These are phyloP conservation scores for Octonoba sinensis DNA, from an alignment of 2,888 invertebrate species.

Conservation along the genomic window DNA sequence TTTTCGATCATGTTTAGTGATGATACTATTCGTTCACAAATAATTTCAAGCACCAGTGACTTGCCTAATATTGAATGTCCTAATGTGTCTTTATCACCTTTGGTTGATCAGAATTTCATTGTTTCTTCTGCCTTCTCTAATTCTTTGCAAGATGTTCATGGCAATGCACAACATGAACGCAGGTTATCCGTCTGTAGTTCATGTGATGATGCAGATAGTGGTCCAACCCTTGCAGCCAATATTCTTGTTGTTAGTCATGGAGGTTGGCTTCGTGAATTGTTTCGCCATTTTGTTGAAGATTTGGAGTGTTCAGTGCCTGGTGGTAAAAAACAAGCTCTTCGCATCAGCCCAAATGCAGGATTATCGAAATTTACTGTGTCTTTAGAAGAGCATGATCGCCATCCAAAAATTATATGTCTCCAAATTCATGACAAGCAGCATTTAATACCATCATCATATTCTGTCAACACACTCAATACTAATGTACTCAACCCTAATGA, in stretches of 20 bases:
- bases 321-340: slow-evolving; percentile 68
- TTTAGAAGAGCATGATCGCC: slow-evolving; percentile 66
- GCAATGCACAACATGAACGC: slow-evolving; percentile 66
- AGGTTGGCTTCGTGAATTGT: slow-evolving; percentile 70
- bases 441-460: slow-evolving; percentile 44
- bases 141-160: slow-evolving; percentile 26
- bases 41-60: slow-evolving; percentile 52
- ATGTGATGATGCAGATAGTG: slow-evolving; percentile 64
- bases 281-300: slow-evolving; percentile 69
- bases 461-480: slow-evolving; percentile 28
- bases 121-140: slow-evolving; percentile 40
- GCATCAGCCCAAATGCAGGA: slow-evolving; percentile 71
- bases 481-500: slow-evolving; percentile 36
- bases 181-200: slow-evolving; percentile 66
- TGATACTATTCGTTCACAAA: slow-evolving; percentile 52
- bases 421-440: slow-evolving; percentile 70
- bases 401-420: slow-evolving; percentile 69
- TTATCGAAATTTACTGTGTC: slow-evolving; percentile 70
- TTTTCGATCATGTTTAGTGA: slow-evolving; percentile 59
- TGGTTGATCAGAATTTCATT: slow-evolving; percentile 68
- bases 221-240: slow-evolving; percentile 68
- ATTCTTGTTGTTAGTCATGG: slow-evolving; percentile 71
- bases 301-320: slow-evolving; percentile 69
- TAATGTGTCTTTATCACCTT: slow-evolving; percentile 70
- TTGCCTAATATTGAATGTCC: slow-evolving; percentile 68